phyloP scores from a whole-genome alignment of 2,888 invertebrate genomes.

The Fragum sueziense region DNA sequence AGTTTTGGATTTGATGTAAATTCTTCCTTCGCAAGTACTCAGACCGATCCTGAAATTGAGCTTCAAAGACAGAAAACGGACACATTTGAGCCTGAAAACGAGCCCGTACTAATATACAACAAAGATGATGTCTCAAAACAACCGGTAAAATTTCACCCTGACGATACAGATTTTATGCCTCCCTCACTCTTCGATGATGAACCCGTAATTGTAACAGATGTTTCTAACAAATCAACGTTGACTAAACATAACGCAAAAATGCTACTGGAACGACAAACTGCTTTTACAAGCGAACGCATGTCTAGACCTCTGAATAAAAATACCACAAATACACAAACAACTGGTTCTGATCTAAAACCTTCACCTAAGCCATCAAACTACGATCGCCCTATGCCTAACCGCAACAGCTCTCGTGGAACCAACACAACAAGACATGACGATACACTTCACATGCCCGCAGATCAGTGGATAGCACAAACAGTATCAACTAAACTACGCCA shows the following conservation, averaged over 20 bases:
- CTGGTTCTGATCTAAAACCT: not conserved
- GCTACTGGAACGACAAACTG: slow-evolving; percentile 7
- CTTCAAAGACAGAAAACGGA: not conserved
- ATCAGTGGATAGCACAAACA: slow-evolving; percentile 14
- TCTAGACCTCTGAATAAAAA: too few species aligned
- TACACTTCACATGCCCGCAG: not conserved
- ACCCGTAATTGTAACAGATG: not conserved
- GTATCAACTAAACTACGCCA: not conserved
- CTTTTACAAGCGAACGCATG: not conserved
- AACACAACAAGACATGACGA: not conserved
- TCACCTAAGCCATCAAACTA: not conserved
- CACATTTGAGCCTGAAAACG: not conserved
- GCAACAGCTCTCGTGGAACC: not conserved
- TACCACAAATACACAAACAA: not conserved
- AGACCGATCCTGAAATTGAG: not conserved
- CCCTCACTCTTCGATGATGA: not conserved
- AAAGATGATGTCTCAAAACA: not conserved
- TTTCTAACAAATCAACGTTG: not conserved
- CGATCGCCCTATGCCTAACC: not conserved
- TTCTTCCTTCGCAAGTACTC: slow-evolving; percentile 4
- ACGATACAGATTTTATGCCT: not conserved
- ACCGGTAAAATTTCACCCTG: not conserved
- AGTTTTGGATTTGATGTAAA: slow-evolving; percentile 7
- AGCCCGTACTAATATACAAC: slow-evolving; percentile 8
- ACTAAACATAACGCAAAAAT: slow-evolving; percentile 9